Evolutionary conservation across 92 coral and sea anemone genomes (phyloP), one percentile per base, ranked within the genome.

Genomic region (Palythoa caribaeorum): DNA sequence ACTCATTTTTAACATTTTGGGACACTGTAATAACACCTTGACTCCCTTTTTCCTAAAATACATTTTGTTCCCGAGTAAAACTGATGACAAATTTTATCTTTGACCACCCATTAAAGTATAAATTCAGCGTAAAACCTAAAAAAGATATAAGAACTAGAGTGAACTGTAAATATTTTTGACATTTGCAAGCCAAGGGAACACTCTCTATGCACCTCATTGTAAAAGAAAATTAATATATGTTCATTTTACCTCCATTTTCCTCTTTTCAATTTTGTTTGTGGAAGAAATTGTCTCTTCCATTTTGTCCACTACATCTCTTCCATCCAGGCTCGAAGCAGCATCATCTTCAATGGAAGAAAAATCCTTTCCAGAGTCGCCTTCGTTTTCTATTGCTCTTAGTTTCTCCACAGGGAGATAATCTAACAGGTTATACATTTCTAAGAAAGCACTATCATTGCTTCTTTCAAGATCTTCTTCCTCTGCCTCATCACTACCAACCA

Each of bases 351-450:
- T 9, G 12, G 70, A 63, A 63, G 70, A 63, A 63, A 63, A 17
- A 4, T n/a, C 70, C 35, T 17, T n/a, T 16, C 5, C 70, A 63
- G 3, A 40, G 1, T 39, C 55, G 6, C 12, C 19, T 20, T 76
- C 37, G 15, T 76, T 38, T 7, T 47, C 59, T 20, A 50, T 76
- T 16, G 17, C 57, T 76, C 79, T 76, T 20, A 50, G 17, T 16
- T 19, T 76, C 36, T 76, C 10, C 2, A 62, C 79, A 2, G 79
- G 79, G 13, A 76, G 79, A 50, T 76, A 76, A 53, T 76, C 62
- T 21, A 50, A 47, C 60, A 76, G 8, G 39, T 76, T 76, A 3
- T 48, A 76, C 38, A 76, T 13, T 47, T 15, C 40, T 71, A 71
- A 37, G 2, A 40, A 21, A 16, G 47, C 9, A 12, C 16, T 35